Evolutionary conservation across 2,888 invertebrate species (phyloP).

Genomic region (Toxonevra muliebris): DNA sequence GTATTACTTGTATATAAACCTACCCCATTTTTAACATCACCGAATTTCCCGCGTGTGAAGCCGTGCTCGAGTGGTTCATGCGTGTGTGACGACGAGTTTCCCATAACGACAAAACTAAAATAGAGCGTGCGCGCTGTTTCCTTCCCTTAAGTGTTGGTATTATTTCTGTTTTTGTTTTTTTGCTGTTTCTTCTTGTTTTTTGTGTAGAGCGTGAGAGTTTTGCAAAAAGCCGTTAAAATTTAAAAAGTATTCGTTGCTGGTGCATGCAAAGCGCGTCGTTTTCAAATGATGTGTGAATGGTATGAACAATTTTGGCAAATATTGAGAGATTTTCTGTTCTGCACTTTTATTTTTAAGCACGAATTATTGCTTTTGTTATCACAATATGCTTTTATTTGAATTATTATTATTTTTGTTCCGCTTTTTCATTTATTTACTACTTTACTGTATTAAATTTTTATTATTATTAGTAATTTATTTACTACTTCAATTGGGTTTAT

Average conservation of each 20-base stretch:
- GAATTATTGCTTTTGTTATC: not conserved
- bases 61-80: constrained; percentile 84
- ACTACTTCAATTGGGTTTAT: constrained; percentile 40
- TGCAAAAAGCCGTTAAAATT: constrained; percentile 49
- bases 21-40: constrained; percentile 66
- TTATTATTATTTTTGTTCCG: not conserved
- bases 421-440: constrained; percentile 31
- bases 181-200: constrained; percentile 15
- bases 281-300: not conserved
- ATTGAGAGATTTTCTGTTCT: too few species aligned
- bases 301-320: too few species aligned
- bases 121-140: constrained; percentile 15
- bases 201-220: constrained; percentile 48
- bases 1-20: constrained; percentile 46
- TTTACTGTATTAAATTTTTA: too few species aligned
- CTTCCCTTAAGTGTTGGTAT: not conserved
- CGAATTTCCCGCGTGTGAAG: constrained; percentile 65
- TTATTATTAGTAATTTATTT: constrained; percentile 36
- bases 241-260: not conserved
- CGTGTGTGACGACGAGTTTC: constrained; percentile 83
- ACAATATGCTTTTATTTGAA: not conserved
- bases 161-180: constrained; percentile 13
- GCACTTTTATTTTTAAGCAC: not conserved
- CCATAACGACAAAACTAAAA: constrained; percentile 68
- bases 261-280: too few species aligned